Base-by-base conservation (phyloP, 2,888 invertebrate genomes). In the Schizotus pectinicornis region DNA sequence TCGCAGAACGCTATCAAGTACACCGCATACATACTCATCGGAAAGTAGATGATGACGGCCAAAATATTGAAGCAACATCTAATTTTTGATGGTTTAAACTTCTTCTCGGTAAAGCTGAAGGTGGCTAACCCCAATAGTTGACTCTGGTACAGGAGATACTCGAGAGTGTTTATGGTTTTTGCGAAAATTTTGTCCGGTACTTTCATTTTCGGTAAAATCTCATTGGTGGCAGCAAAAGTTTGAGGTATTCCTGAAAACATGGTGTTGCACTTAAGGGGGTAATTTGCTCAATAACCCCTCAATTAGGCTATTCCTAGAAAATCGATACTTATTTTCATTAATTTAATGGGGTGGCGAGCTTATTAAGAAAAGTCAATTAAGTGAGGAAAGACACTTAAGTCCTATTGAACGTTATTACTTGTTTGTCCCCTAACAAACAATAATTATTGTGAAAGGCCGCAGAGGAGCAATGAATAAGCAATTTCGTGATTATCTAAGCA, bases 111-210 rank as follows among this genome's bases (percentile, higher is more conserved):
- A 30, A 11, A 46, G n/a, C 33, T 43, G 22, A 52, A 59, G 13
- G 43, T 46, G 3, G 51, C 36, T 1, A 56, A 32, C 2, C 51
- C 56, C 6, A 56, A 45, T 12, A 56, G 11, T 13, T 39, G 45
- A 31, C 51, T 56, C 22, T 56, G 51, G 8, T 37, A 11, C 1
- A 56, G 34, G 6, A 46, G 32, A 12, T 35, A 14, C 50, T 42
- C 39, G 34, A 59, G 30, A 5, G 52, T 30, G 32, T 36, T n/a
- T 1, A 58, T 31, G 5, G 12, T 6, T 12, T 43, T 35, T 30
- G n/a, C 3, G n/a, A 8, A 6, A 9, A 55, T 31, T 41, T 35
- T 42, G 9, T 49, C 31, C 7, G 9, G 8, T 6, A 6, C 22
- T 30, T 22, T 30, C 6, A 38, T 38, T 12, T 38, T 38, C 9